phyloP scores from a whole-genome alignment of 2,113 vertebrate genomes.

The Rutilus rutilus region DNA sequence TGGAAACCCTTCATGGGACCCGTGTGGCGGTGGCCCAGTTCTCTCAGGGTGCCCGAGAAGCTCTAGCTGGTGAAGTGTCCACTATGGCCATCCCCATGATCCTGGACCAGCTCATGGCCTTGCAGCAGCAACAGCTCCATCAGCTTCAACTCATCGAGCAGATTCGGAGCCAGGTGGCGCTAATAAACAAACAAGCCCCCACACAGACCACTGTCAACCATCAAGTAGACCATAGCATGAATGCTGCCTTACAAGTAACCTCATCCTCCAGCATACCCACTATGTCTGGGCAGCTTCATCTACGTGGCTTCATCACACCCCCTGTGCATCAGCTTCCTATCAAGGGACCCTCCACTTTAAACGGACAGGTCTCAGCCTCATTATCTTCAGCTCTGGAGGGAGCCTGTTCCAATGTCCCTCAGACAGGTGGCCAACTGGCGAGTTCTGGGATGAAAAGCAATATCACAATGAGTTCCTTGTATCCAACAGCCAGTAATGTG shows the following conservation, averaged over 20 bases:
- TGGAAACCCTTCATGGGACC: conserved; percentile 96
- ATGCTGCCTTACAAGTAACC: conserved; percentile 70
- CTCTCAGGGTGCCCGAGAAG: conserved; percentile 83
- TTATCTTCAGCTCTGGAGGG: conserved; percentile 79
- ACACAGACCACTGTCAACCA: conserved; percentile 80
- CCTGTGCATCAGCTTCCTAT: conserved; percentile 86
- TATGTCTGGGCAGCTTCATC: conserved; percentile 82
- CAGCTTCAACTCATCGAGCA: conserved; percentile 98
- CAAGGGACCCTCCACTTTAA: conserved; percentile 76
- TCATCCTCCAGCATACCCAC: conserved; percentile 72
- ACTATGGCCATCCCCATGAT: conserved; percentile 95
- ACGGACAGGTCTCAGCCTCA: conserved; percentile 72
- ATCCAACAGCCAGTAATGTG: conserved; percentile 72
- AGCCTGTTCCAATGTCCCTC: conserved; percentile 79
- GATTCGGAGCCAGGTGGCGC: conserved; percentile 94
- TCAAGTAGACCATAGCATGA: conserved; percentile 64
- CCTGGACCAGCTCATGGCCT: conserved; percentile 94
- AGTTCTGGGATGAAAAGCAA: conserved; percentile 77
- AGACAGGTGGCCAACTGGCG: conserved; percentile 79
- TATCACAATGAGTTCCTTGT: conserved; percentile 73
- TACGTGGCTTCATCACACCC: conserved; percentile 85
- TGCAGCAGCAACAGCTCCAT: conserved; percentile 97
- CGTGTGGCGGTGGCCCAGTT: conserved; percentile 97
- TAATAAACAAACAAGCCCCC: conserved; percentile 89
- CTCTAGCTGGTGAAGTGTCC: conserved; percentile 75